Evolutionary conservation across 1,140 invertebrate genomes (phyloP).

Genomic region (Muscidifurax raptorellus): DNA sequence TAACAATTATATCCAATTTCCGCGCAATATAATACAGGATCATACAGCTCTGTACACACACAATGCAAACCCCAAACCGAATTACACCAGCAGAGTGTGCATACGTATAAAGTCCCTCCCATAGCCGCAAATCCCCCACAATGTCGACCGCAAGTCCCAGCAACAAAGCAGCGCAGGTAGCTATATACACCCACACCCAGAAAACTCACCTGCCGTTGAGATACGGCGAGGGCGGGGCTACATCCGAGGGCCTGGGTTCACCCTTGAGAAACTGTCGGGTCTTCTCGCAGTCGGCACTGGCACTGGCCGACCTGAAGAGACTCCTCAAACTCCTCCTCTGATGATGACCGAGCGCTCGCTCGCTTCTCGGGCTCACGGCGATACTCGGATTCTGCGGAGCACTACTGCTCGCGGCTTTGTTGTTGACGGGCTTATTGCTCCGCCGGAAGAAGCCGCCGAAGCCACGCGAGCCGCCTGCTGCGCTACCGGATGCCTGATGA

Average conservation of each 20-base stretch:
- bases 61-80: no score
- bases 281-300: slow-evolving; percentile 74
- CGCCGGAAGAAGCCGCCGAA: slow-evolving; percentile 67
- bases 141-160: not conserved
- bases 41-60: no score
- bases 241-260: slow-evolving; percentile 77
- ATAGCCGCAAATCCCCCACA: not conserved
- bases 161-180: not conserved
- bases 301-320: slow-evolving; percentile 76
- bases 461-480: slow-evolving; percentile 49
- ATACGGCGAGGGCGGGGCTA: slow-evolving; percentile 75
- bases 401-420: slow-evolving; percentile 66
- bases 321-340: slow-evolving; percentile 70
- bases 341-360: slow-evolving; percentile 9
- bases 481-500: slow-evolving; percentile 12
- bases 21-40: no score
- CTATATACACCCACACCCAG: slow-evolving; percentile 9
- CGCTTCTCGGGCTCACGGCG: not conserved
- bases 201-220: slow-evolving; percentile 65
- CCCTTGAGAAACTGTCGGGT: slow-evolving; percentile 77
- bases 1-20: no score
- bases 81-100: no score
- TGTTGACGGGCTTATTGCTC: slow-evolving; percentile 57
- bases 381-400: slow-evolving; percentile 33
- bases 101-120: no score